Evolutionary conservation across 2,888 invertebrate species (phyloP).

Genomic region (Flexamia atlantica): DNA sequence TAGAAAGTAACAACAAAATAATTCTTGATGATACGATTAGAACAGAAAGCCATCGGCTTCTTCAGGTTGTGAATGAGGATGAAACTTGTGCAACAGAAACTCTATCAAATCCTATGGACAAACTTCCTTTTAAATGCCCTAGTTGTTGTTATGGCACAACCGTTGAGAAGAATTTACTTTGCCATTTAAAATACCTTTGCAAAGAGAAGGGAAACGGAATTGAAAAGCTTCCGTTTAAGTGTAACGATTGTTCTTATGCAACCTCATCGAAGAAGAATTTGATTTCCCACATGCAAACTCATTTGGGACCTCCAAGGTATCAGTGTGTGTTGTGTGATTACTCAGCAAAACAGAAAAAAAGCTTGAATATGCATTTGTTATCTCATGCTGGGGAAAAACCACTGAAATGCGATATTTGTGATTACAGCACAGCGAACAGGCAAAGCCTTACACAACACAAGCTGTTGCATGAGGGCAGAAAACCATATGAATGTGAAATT

Average conservation of each 20-base stretch:
- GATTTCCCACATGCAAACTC: constrained; percentile 29
- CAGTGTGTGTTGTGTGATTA: constrained; percentile 46
- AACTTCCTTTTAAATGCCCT: constrained; percentile 44
- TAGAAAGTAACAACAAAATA: background rate
- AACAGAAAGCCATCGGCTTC: background rate
- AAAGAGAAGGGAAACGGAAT: constrained; percentile 39
- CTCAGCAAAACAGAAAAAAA: constrained; percentile 48
- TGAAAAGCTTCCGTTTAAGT: constrained; percentile 45
- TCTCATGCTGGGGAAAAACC: constrained; percentile 42
- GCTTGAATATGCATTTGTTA: constrained; percentile 39
- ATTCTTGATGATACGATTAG: background rate
- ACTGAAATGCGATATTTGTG: constrained; percentile 41
- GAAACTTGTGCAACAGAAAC: background rate
- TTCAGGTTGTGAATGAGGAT: background rate
- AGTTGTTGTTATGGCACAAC: constrained; percentile 43
- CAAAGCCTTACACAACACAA: constrained; percentile 34
- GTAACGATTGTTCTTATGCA: constrained; percentile 44
- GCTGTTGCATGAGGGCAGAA: constrained; percentile 35
- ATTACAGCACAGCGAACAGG: constrained; percentile 33
- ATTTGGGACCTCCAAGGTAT: constrained; percentile 38
- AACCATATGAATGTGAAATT: constrained; percentile 32
- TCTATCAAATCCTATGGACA: constrained; percentile 18
- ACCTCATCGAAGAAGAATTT: constrained; percentile 39
- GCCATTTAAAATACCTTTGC: constrained; percentile 43
- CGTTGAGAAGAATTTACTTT: constrained; percentile 24